Percentiles rank a stretch among this genome's conserved stretches.
Evolutionary conservation across 2,113 vertebrate species (phyloP).

Genomic region (Thalassarche chlororhynchos): DNA sequence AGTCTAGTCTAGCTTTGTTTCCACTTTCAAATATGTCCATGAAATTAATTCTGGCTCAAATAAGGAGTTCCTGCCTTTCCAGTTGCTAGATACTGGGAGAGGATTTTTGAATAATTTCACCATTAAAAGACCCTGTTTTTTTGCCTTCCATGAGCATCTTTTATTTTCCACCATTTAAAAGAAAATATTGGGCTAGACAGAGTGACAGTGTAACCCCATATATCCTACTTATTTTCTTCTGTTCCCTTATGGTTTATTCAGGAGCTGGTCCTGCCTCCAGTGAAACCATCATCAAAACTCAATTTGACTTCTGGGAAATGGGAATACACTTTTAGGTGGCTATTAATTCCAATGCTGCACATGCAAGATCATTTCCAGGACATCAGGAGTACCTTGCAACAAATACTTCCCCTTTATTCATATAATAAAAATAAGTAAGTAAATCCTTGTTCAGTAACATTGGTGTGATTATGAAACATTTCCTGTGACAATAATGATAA

Average conservation of each 20-base stretch:
- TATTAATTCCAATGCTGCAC: background rate
- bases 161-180: background rate
- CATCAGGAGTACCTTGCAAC: background rate
- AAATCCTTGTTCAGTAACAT: background rate
- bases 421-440: background rate
- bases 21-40: background rate
- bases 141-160: background rate
- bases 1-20: background rate
- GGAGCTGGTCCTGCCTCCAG: background rate
- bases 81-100: background rate
- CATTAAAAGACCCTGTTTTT: background rate
- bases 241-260: conserved; percentile 5
- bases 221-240: background rate
- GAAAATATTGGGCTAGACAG: background rate
- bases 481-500: background rate
- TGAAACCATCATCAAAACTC: conserved; percentile 29
- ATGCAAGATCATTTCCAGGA: background rate
- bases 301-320: conserved; percentile 13
- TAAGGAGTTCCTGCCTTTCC: background rate
- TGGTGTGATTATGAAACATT: background rate
- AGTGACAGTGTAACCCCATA: background rate
- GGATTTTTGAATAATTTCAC: background rate
- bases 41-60: background rate
- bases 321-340: background rate
- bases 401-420: background rate